phyloP scores from a whole-genome alignment of 2,797 vertebrate genomes.

The Silurus lanzhouensis region DNA sequence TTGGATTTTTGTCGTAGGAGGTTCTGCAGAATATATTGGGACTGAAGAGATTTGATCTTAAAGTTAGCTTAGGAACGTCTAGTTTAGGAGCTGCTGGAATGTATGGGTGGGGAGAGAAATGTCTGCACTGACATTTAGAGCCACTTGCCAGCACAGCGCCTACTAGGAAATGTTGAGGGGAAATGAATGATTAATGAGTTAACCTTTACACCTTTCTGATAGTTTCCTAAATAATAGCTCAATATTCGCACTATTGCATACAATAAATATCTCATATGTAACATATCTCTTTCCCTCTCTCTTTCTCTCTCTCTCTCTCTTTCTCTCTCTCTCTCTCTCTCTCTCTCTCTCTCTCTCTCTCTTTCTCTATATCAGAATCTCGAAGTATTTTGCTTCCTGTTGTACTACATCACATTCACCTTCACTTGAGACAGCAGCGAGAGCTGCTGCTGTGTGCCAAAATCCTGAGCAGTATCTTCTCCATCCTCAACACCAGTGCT shows the following conservation, averaged over 20 bases:
- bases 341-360: too few relatives aligned
- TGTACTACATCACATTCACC: constrained; percentile 97
- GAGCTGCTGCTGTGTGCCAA: constrained; percentile 97
- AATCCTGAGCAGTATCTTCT: constrained; percentile 96
- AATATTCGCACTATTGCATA: neutral
- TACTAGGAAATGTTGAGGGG: neutral
- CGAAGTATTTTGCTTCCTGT: constrained; percentile 95
- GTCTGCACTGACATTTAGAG: neutral
- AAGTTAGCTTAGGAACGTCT: neutral
- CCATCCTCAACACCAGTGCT: constrained; percentile 94
- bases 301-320: neutral
- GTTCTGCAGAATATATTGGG: neutral
- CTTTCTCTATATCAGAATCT: constrained; percentile 78
- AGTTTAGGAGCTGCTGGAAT: neutral
- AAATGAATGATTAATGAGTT: neutral
- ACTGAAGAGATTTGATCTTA: neutral
- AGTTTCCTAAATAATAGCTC: neutral
- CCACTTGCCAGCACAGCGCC: neutral
- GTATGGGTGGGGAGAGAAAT: neutral
- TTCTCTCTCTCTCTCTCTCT: neutral
- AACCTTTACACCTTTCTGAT: neutral
- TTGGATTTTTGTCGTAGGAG: neutral
- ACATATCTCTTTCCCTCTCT: neutral
- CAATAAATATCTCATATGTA: neutral
- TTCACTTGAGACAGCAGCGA: constrained; percentile 97